phyloP scores from a whole-genome alignment of 2,888 invertebrate species.

The Cremastinae sp. region DNA sequence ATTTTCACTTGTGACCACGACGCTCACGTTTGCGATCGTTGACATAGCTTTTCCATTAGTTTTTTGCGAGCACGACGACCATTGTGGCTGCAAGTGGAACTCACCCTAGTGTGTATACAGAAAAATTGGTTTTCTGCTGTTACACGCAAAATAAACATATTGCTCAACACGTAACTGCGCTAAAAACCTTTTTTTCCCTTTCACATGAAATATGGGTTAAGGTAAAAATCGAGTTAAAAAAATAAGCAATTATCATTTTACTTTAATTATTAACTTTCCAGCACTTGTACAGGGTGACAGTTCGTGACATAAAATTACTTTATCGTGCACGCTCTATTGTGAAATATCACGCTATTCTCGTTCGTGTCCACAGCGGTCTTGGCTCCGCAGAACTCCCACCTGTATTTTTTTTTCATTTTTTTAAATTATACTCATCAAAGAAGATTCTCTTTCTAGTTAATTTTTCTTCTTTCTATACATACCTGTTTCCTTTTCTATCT shows the following conservation, averaged over 20 bases:
- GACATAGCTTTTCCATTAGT: no score
- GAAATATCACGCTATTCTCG: constrained; percentile 65
- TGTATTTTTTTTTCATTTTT: constrained; percentile 55
- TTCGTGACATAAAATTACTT: constrained; percentile 47
- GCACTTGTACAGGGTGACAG: constrained; percentile 6
- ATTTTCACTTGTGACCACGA: no score
- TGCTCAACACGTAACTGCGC: no score
- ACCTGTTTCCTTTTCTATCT: constrained; percentile 76
- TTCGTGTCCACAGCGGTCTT: constrained; percentile 63
- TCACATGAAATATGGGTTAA: constrained; percentile 10
- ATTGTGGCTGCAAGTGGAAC: no score
- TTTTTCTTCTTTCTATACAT: constrained; percentile 11
- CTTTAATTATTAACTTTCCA: constrained; percentile 54
- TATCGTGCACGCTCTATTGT: constrained; percentile 61
- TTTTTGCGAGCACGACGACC: no score
- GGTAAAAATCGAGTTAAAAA: constrained; percentile 33
- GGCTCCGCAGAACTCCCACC: constrained; percentile 71
- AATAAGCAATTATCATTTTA: constrained; percentile 20
- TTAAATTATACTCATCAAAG: constrained; percentile 41
- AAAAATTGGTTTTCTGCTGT: no score
- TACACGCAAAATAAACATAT: no score
- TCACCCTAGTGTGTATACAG: no score
- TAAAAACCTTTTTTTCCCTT: constrained; percentile 1
- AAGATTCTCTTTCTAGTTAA: not conserved
- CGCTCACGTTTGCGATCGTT: no score